Evolutionary conservation across 2,113 vertebrate genomes (phyloP), one percentile per base, ranked within the genome.

Genomic region (Scolopax mira): DNA sequence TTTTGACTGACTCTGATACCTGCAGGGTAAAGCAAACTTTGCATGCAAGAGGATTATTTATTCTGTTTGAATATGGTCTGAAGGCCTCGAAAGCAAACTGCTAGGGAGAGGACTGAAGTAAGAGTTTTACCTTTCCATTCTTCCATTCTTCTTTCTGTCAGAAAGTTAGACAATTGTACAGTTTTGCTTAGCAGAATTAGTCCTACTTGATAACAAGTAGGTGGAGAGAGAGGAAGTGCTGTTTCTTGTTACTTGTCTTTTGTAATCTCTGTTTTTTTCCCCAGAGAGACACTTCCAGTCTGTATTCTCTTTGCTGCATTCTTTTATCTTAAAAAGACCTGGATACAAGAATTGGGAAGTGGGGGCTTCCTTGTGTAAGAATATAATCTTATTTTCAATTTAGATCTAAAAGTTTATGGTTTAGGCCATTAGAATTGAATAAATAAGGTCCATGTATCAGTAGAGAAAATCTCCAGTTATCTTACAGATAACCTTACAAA

Each of bases 231-330:
- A 41, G 33, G 23, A 55, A 35, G 4, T 2, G 3, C 21, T 8
- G 4, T 54, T 84, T 73, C 35, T 83, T 21, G 4, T 58, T 42
- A 39, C 7, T 6, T 1, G 0, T 61, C n/a, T 65, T 52, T 31
- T 69, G 35, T 2, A 0, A 22, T 66, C 33, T 64, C 30, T 3
- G 1, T 79, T 44, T 0, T 4, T 4, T 37, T 80, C 93, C 28
- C 25, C 9, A 48, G 55, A 37, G 75, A 49, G 27, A 6, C 7
- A 25, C 31, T 79, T 80, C 37, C 10, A 1, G 60, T 70, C 25
- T 62, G 2, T 49, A 6, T 31, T 33, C 27, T 70, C 21, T 72
- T 85, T 19, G 15, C 25, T 65, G 27, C 66, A 16, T 48, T 67
- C 10, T 52, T 73, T 49, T 46, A 17, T 24, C 17, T 71, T 66